These are phyloP conservation scores for Echinometra lucunter DNA, from an alignment of 53 echinoderm and acorn worm species.

Conservation along the genomic window DNA sequence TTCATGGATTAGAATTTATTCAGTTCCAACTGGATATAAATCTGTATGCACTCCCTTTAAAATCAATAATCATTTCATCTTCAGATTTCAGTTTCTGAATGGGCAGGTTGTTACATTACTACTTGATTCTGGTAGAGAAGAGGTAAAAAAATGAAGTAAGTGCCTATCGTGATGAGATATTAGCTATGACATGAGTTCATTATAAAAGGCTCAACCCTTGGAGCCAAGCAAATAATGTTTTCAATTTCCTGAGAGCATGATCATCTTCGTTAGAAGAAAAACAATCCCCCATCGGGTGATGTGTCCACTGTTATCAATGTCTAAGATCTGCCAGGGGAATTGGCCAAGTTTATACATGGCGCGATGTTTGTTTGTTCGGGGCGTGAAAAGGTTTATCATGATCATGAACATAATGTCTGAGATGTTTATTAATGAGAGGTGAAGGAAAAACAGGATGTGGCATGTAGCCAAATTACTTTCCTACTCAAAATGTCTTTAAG, in stretches of 20 bases:
- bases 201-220: not conserved
- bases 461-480: not conserved
- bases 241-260: constrained; percentile 39
- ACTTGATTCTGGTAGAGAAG: not conserved
- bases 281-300: not conserved
- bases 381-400: constrained; percentile 12
- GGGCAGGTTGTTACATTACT: not conserved
- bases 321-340: not conserved
- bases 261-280: constrained; percentile 32
- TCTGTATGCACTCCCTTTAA: not conserved
- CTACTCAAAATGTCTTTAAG: not conserved
- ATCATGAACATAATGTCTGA: not conserved
- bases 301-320: constrained; percentile 13
- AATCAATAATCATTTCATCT: not conserved
- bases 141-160: not conserved
- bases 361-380: constrained; percentile 17
- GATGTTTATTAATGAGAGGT: not conserved
- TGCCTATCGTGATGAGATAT: not conserved
- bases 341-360: constrained; percentile 34
- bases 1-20: not conserved
- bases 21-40: not conserved
- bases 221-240: constrained; percentile 47
- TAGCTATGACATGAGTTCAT: constrained; percentile 27
- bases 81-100: not conserved
- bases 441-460: constrained; percentile 39